Percentiles rank a stretch among this genome's conserved stretches.
phyloP scores from a whole-genome alignment of 2,797 vertebrate species.

The Squalus acanthias region DNA sequence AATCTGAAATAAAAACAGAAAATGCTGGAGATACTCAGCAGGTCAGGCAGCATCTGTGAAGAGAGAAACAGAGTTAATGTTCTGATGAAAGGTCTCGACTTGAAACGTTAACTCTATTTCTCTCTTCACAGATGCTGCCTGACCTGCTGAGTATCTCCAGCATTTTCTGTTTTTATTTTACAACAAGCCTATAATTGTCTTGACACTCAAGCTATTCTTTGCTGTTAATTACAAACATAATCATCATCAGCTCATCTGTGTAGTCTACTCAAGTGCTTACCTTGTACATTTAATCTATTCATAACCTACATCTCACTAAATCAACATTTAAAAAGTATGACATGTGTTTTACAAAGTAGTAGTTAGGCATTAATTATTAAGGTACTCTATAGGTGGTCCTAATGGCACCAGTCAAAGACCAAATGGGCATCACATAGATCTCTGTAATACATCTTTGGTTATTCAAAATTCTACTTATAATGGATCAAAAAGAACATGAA shows the following conservation, averaged over 20 bases:
- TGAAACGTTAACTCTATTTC: too few relatives aligned
- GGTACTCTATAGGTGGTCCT: background rate
- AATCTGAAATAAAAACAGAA: too few relatives aligned
- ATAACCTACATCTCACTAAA: background rate
- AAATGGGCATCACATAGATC: background rate
- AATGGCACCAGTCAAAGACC: background rate
- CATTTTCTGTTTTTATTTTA: too few relatives aligned
- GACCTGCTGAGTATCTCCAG: too few relatives aligned
- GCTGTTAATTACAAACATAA: conserved; percentile 20
- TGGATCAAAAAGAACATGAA: background rate
- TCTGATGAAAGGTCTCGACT: too few relatives aligned
- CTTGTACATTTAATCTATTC: background rate
- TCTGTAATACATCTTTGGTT: background rate
- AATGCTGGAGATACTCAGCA: too few relatives aligned
- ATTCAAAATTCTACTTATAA: background rate
- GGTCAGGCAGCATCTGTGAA: too few relatives aligned
- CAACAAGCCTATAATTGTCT: conserved; percentile 18
- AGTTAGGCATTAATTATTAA: background rate
- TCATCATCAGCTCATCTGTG: background rate
- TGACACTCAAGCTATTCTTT: background rate
- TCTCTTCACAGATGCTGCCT: too few relatives aligned
- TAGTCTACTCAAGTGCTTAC: background rate
- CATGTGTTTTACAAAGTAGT: background rate
- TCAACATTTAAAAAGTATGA: background rate
- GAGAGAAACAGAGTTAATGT: too few relatives aligned